Evolutionary conservation across 2,888 invertebrate genomes (phyloP), one percentile per base, ranked within the genome.

Genomic region (Catocala fraxini): DNA sequence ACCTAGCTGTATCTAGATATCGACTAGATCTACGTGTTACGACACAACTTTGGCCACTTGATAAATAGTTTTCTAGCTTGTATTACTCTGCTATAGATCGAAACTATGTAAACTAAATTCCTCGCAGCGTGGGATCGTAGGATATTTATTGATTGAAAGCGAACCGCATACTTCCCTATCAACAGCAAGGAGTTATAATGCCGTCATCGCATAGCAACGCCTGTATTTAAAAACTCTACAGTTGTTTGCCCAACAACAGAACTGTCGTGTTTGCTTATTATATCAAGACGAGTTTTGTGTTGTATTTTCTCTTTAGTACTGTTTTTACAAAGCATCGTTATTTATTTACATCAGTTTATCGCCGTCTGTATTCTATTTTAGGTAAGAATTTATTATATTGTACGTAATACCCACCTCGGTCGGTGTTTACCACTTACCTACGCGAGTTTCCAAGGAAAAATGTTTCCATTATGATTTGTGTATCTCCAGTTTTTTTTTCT

Each of bases 191-290:
- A 66, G 65, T 57, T 58, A 53, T 63, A 51, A 58, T 63, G 45
- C 47, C 6, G n/a, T 41, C 53, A 76, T 84, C 72, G 65, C 85
- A 61, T 73, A 75, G 85, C 79, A 80, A 85, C 85, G 63, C 10
- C 56, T 56, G 13, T 65, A 70, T 77, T 79, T 82, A 71, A 74
- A n/a, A 76, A 68, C 71, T 65, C 57, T 73, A 69, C 72, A 75
- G 61, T 74, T 78, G 79, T 74, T 72, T 75, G 69, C 75, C 55
- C 60, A 71, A 79, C 81, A 74, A 80, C 78, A 59, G 45, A 53
- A 13, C 56, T 73, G 73, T 73, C 73, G 72, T 55, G 65, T 64
- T 75, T 62, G 60, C 60, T 61, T 49, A 62, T 69, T 65, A 47
- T 59, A 61, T 59, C 51, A 59, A 59, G 52, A 61, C 48, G 45